Evolutionary conservation across 2,113 vertebrate species (phyloP), one percentile per base, ranked within the genome.

Genomic region (Sylvicapra grimmia): DNA sequence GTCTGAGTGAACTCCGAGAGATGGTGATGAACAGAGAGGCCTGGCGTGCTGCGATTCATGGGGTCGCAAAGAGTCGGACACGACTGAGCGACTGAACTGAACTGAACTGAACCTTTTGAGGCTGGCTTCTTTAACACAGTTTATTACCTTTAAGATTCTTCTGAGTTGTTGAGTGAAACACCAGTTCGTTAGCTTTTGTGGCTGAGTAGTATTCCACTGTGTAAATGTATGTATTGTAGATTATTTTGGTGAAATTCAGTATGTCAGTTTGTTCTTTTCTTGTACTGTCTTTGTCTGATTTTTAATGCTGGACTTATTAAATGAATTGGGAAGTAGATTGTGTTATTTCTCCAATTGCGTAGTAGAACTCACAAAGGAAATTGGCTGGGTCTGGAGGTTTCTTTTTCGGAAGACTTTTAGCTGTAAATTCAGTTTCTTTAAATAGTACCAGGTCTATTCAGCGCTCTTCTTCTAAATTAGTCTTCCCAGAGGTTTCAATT

Each of bases 331-430:
- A 82, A 33, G 47, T 80, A 53, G 49, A 82, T 53, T n/a, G 15
- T 93, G n/a, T 96, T 86, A 54, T 31, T 83, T 95, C 14, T 59
- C 86, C 83, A 83, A 83, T 47, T 58, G 58, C 53, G 65, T 68
- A 93, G 36, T 95, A 97, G 83, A 96, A 94, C 80, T 92, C 65
- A 89, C 33, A 11, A 95, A 90, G 82, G 40, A 95, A 96, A 88
- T 95, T 84, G 77, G 23, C 40, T 79, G 83, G 72, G 19, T 29
- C 53, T 80, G 33, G 36, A 79, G 59, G n/a, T 91, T 90, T 89
- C 44, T 47, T 88, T 93, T 95, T 79, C 54, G 10, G 40, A 95
- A 93, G 23, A 86, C 21, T 93, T 97, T 80, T 58, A 92, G 65
- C 56, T 92, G 61, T 21, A 89, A 68, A 85, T 82, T 94, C 59